Percentiles rank a stretch among this genome's conserved stretches.
These are phyloP conservation scores for Zygothrica quintamaculata DNA, from an alignment of 2,888 invertebrate genomes.

Conservation along the genomic window DNA sequence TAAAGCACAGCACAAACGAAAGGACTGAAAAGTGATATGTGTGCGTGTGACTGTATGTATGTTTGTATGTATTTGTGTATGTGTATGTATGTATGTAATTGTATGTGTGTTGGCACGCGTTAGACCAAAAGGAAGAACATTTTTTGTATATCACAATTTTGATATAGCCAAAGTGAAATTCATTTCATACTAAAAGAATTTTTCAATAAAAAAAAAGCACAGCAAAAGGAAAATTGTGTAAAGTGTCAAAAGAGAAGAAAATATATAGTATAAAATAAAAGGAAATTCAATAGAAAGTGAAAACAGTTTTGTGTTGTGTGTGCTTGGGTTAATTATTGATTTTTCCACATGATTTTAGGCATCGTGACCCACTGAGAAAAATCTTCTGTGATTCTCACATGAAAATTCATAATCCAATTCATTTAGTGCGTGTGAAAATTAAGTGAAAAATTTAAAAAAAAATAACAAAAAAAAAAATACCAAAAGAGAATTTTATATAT, in stretches of 20 bases:
- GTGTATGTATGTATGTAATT: slow-evolving; percentile 28
- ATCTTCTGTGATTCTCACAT: slow-evolving; percentile 12
- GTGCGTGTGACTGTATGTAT: slow-evolving; percentile 39
- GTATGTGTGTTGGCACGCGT: slow-evolving; percentile 59
- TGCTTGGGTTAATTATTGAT: slow-evolving; percentile 66
- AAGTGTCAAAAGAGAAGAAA: slow-evolving; percentile 18
- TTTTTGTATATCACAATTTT: slow-evolving; percentile 76
- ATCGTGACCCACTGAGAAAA: slow-evolving; percentile 43
- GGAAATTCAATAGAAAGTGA: slow-evolving; percentile 61
- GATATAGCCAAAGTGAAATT: slow-evolving; percentile 26
- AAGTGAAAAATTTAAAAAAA: neutral
- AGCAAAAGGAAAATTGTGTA: slow-evolving; percentile 17
- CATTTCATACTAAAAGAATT: slow-evolving; percentile 11
- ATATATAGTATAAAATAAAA: too few relatives aligned
- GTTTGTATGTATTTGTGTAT: slow-evolving; percentile 20
- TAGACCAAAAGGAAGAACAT: slow-evolving; percentile 60
- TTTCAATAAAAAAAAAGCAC: slow-evolving; percentile 16
- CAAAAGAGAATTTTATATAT: too few relatives aligned
- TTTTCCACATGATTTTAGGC: slow-evolving; percentile 67
- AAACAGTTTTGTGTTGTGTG: slow-evolving; percentile 56
- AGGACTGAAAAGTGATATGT: slow-evolving; percentile 64
- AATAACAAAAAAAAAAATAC: slow-evolving; percentile 6
- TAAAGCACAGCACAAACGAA: slow-evolving; percentile 64
- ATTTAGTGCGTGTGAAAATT: neutral
- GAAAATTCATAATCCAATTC: slow-evolving; percentile 6